Base-by-base conservation (phyloP, 2,797 vertebrate genomes). In the Heterohyrax brucei region DNA sequence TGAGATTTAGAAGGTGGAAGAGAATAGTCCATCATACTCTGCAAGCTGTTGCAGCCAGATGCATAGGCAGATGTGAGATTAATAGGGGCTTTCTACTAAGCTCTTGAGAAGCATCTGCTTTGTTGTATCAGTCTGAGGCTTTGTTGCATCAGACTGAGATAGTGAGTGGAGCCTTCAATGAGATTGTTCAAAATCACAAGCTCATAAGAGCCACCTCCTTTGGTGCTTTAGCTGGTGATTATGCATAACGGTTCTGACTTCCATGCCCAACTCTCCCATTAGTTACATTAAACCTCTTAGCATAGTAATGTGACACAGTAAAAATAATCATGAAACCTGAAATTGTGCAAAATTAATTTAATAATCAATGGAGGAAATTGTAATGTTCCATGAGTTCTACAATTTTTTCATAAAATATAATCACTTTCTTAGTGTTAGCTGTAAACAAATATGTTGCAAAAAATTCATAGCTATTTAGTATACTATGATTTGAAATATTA, bases 121-220 rank as follows among this genome's bases (percentile, higher is more conserved):
- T 89, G 64, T 61, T 82, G 26, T 33, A 7, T 26, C 62, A 86
- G 19, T 91, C 53, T 59, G 13, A 26, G 83, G 10, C 64, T 86
- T 97, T 89, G 64, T 61, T 82, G 22, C 30, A 7, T 26, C 56
- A 86, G 19, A 93, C 53, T 59, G 10, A 26, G 83, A 56, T 39
- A 90, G 46, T 66, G 48, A 86, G 4, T 78, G n/a, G 5, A 33
- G 28, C 18, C n/a, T 78, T 82, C 56, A 24, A 66, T 21, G 1
- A 87, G 22, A 75, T 89, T 50, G 72, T 70, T 83, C 73, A 94
- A 91, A 93, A 93, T 95, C 64, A 92, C 46, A 87, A 73, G 46
- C 46, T 77, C 46, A 28, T 77, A 26, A 77, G 75, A 50, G 30
- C 46, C 26, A 26, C 28, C 44, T 28, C 9, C 75, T 76, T 48